A percentile compares a stretch with the other conserved stretches of the same genome.
Conservation (phyloP, 2,113 vertebrate genomes). For the Xyliphius kryptos region DNA sequence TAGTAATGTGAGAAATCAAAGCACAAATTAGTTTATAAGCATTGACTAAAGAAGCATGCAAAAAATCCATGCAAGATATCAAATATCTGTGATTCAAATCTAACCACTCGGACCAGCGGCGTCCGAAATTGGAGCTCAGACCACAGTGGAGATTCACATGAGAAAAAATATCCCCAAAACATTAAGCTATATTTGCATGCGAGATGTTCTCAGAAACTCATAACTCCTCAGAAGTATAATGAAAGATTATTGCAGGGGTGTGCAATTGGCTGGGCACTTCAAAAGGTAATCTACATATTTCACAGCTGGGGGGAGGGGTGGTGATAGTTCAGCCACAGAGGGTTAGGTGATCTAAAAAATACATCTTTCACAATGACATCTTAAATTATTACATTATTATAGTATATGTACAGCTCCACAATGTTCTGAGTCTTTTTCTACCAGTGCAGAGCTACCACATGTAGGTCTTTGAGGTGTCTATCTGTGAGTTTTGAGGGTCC, state of each 20-base stretch:
- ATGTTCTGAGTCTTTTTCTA: slow-evolving; percentile 23
- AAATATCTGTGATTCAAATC: slow-evolving; percentile 19
- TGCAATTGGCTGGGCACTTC: slow-evolving; percentile 38
- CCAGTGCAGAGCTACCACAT: slow-evolving; percentile 62
- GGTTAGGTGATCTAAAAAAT: slow-evolving; percentile 40
- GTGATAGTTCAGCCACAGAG: slow-evolving; percentile 24
- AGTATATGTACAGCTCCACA: slow-evolving; percentile 42
- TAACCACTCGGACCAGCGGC: not conserved
- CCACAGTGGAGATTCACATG: too few species aligned
- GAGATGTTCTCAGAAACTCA: slow-evolving; percentile 6
- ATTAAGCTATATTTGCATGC: slow-evolving; percentile 37
- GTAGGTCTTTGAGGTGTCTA: slow-evolving; percentile 74
- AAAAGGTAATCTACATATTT: slow-evolving; percentile 29
- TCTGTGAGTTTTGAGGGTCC: slow-evolving; percentile 55
- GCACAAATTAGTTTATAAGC: slow-evolving; percentile 18
- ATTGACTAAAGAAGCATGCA: slow-evolving; percentile 44
- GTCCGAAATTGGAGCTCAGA: not conserved
- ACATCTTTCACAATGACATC: slow-evolving; percentile 47
- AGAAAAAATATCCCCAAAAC: not conserved
- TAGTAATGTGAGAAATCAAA: slow-evolving; percentile 31
- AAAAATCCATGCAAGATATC: slow-evolving; percentile 43
- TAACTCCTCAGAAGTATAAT: slow-evolving; percentile 3
- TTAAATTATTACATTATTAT: slow-evolving; percentile 41
- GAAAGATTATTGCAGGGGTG: slow-evolving; percentile 31
- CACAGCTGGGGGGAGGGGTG: slow-evolving; percentile 46